Evolutionary conservation across 2,113 vertebrate genomes (phyloP).

Genomic region (Corythoichthys intestinalis): DNA sequence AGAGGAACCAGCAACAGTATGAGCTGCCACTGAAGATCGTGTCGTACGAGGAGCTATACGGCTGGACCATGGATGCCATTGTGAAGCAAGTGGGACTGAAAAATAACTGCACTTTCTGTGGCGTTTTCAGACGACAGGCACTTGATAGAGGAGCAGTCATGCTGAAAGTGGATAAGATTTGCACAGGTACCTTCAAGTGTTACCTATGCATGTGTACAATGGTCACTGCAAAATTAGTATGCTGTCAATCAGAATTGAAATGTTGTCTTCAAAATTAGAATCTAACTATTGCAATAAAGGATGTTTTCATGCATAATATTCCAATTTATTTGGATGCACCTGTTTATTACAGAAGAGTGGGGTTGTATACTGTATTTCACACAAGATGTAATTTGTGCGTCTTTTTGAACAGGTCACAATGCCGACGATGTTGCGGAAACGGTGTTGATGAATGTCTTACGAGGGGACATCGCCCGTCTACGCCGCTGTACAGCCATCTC

Average conservation of each 20-base stretch:
- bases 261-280: too few relatives aligned
- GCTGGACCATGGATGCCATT: conserved; percentile 89
- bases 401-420: conserved; percentile 77
- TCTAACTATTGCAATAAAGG: too few relatives aligned
- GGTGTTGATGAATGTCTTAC: conserved; percentile 85
- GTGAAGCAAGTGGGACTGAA: conserved; percentile 77
- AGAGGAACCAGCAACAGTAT: conserved; percentile 78
- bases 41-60: conserved; percentile 83
- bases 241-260: background rate
- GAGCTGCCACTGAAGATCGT: conserved; percentile 82
- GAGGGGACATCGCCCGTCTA: conserved; percentile 81
- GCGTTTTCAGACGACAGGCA: conserved; percentile 83
- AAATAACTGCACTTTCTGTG: conserved; percentile 89
- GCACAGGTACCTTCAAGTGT: conserved; percentile 72
- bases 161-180: conserved; percentile 84
- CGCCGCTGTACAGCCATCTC: conserved; percentile 78
- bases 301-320: too few relatives aligned
- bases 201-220: background rate
- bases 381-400: background rate
- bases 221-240: background rate
- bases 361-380: background rate
- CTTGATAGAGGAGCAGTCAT: conserved; percentile 81
- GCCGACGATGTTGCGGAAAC: conserved; percentile 87
- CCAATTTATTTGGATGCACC: background rate
- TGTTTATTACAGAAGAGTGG: background rate